phyloP scores from a whole-genome alignment of 2,797 vertebrate species.

The Hybognathus amarus region DNA sequence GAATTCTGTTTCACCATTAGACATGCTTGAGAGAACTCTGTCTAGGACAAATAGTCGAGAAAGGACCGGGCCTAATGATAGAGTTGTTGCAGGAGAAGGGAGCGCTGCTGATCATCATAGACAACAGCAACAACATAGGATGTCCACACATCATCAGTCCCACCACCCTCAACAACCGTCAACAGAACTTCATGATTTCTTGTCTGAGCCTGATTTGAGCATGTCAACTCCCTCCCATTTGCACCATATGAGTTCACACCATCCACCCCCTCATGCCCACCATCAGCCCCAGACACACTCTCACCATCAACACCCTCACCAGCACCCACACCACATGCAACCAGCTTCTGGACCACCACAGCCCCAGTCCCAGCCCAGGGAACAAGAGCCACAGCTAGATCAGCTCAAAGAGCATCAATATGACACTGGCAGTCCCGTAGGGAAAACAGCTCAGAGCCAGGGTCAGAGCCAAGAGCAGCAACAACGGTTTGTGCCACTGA shows the following conservation, averaged over 20 bases:
- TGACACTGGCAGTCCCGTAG: slow-evolving; percentile 70
- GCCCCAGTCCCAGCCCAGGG: slow-evolving; percentile 66
- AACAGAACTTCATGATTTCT: slow-evolving; percentile 76
- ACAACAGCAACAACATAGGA: slow-evolving; percentile 67
- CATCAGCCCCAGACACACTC: slow-evolving; percentile 70
- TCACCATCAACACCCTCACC: slow-evolving; percentile 72
- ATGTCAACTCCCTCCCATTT: slow-evolving; percentile 73
- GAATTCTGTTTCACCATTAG: slow-evolving; percentile 77
- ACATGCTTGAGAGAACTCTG: slow-evolving; percentile 78
- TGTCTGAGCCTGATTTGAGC: slow-evolving; percentile 75
- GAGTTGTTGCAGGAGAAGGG: slow-evolving; percentile 67
- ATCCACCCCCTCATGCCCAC: slow-evolving; percentile 66
- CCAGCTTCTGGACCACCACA: slow-evolving; percentile 51
- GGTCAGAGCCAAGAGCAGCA: slow-evolving; percentile 75
- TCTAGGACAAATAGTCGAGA: slow-evolving; percentile 72
- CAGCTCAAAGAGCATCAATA: slow-evolving; percentile 84
- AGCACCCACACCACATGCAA: slow-evolving; percentile 63
- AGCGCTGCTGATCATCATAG: slow-evolving; percentile 68
- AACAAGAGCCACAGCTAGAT: slow-evolving; percentile 75
- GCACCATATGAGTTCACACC: slow-evolving; percentile 72
- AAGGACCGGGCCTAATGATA: slow-evolving; percentile 63
- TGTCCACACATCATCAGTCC: slow-evolving; percentile 69
- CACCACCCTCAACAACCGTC: slow-evolving; percentile 70
- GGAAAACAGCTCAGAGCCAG: slow-evolving; percentile 72
- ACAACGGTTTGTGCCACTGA: slow-evolving; percentile 84